phyloP scores from a whole-genome alignment of 37 sponge, comb jelly and placozoan genomes.

The Spongia lamella region DNA sequence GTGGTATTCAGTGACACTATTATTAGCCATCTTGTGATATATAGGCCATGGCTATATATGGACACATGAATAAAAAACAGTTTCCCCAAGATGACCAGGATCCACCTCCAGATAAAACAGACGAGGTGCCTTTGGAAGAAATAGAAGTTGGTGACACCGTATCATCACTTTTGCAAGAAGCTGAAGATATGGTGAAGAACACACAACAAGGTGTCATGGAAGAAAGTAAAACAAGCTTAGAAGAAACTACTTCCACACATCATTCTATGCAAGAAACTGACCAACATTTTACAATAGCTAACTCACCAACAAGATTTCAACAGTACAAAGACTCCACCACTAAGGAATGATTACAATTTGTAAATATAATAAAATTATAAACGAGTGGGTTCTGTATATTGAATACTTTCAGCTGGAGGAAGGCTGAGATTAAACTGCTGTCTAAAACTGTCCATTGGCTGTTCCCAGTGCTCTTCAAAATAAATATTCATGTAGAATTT shows the following conservation, averaged over 20 bases:
- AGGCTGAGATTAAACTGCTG: not conserved
- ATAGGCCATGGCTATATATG: slow-evolving; percentile 83
- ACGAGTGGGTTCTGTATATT: not conserved
- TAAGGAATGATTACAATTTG: no score
- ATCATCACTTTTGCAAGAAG: not conserved
- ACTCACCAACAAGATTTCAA: slow-evolving; percentile 39
- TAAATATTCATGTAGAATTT: slow-evolving; percentile 64
- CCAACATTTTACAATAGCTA: slow-evolving; percentile 57
- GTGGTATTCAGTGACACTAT: not conserved
- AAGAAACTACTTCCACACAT: slow-evolving; percentile 26
- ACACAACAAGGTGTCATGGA: not conserved
- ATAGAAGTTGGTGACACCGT: slow-evolving; percentile 5
- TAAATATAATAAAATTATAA: no score
- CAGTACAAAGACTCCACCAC: no score
- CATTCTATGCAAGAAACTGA: slow-evolving; percentile 3
- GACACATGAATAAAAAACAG: slow-evolving; percentile 50
- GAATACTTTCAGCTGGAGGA: slow-evolving; percentile 1
- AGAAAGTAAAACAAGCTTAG: slow-evolving; percentile 21
- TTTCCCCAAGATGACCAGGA: not conserved
- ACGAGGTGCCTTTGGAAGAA: not conserved
- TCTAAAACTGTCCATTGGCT: slow-evolving; percentile 39
- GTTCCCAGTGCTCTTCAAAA: slow-evolving; percentile 60
- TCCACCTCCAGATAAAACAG: not conserved
- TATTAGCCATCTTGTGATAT: not conserved
- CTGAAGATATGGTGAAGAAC: not conserved